A percentile compares a stretch with the other conserved stretches of the same genome.
Conservation (phyloP, 2,888 invertebrate genomes). For the Caenorhabditis sp. region DNA sequence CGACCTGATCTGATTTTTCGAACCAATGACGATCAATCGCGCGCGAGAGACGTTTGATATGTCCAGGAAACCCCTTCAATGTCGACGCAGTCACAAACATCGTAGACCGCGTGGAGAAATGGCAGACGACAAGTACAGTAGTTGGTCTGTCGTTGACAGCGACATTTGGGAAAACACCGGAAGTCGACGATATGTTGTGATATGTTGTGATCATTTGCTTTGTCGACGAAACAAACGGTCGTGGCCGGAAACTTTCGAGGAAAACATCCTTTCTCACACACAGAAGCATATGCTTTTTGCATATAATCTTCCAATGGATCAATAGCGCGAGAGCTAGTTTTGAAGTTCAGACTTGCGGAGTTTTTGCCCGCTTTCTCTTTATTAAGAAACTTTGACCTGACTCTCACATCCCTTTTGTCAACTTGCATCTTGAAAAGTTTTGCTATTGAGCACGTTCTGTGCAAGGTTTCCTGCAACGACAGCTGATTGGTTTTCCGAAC, state of each 20-base stretch:
- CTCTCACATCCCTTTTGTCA: constrained; percentile 34
- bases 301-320: too few relatives aligned
- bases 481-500: constrained; percentile 26
- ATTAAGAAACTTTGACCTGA: constrained; percentile 1
- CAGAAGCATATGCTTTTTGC: too few relatives aligned
- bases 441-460: constrained; percentile 38
- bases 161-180: constrained; percentile 45
- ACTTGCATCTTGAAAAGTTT: constrained; percentile 22
- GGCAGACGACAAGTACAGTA: constrained; percentile 36
- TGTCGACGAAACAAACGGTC: background rate
- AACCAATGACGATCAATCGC: constrained; percentile 53
- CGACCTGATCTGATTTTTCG: constrained; percentile 47
- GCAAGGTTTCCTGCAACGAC: constrained; percentile 26
- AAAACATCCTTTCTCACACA: too few relatives aligned
- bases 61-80: constrained; percentile 59
- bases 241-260: too few relatives aligned
- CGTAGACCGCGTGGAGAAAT: constrained; percentile 56
- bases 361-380: constrained; percentile 29
- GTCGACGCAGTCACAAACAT: constrained; percentile 47
- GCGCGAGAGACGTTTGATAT: constrained; percentile 27
- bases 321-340: constrained; percentile 39
- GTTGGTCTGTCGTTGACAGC: constrained; percentile 48
- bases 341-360: constrained; percentile 32
- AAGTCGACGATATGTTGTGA: constrained; percentile 21
- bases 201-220: constrained; percentile 32